These are phyloP conservation scores for Melanophora roralis DNA, from an alignment of 2,888 invertebrate species.

Conservation along the genomic window DNA sequence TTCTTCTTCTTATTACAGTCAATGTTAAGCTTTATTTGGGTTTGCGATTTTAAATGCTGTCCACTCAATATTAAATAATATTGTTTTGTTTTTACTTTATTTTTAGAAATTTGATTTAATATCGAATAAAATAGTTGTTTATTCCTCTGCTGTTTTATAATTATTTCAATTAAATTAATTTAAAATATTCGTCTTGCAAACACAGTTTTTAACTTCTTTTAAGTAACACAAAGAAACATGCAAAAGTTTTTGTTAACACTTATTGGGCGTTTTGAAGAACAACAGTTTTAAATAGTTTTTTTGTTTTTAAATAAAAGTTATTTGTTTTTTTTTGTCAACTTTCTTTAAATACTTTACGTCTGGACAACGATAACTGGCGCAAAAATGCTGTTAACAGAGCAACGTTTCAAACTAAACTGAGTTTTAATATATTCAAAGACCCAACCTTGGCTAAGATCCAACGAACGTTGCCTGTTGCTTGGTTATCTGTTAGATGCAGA, in stretches of 20 bases:
- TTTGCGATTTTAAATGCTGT: too few relatives aligned
- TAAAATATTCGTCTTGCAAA: too few relatives aligned
- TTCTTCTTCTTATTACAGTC: too few relatives aligned
- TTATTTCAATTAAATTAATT: too few relatives aligned
- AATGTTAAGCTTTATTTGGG: too few relatives aligned
- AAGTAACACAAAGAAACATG: background rate
- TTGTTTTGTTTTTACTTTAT: background rate
- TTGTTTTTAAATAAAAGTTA: background rate
- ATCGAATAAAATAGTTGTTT: slow-evolving; percentile 8
- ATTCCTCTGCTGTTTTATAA: too few relatives aligned
- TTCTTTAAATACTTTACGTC: background rate
- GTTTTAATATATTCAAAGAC: slow-evolving; percentile 55
- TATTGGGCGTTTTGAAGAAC: background rate
- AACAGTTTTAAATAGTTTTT: slow-evolving; percentile 4
- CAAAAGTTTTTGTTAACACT: slow-evolving; percentile 7
- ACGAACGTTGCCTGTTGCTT: slow-evolving; percentile 54
- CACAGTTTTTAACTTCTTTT: background rate
- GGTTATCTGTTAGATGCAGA: slow-evolving; percentile 62
- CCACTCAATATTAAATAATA: too few relatives aligned
- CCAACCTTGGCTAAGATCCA: slow-evolving; percentile 61
- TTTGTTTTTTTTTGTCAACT: background rate
- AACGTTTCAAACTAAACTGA: slow-evolving; percentile 59
- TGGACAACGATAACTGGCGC: slow-evolving; percentile 12
- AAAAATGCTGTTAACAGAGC: slow-evolving; percentile 54
- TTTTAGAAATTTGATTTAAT: background rate